Evolutionary conservation across 2,113 vertebrate genomes (phyloP), one percentile per base, ranked within the genome.

Genomic region (Gasterosteus aculeatus): DNA sequence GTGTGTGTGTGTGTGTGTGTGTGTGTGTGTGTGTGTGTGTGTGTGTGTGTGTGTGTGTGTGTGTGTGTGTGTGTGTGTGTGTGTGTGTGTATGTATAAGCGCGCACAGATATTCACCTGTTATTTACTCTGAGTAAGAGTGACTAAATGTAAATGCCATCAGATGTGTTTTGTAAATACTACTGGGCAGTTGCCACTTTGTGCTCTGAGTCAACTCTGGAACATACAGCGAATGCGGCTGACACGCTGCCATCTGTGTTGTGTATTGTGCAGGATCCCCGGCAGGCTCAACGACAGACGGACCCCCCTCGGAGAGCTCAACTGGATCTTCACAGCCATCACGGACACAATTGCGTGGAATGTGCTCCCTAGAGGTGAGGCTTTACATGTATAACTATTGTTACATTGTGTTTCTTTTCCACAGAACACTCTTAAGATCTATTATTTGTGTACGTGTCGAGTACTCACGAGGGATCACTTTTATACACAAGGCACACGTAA

Each of bases 241-340:
- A 90, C 88, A 81, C 76, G 3, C 3, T n/a, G 68, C 80, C 84
- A 80, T 86, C 85, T 90, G 89, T 79, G 79, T 84, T 70, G 3
- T 86, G 64, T 85, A 72, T 78, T 69, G 61, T 72, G 39, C 41
- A 99, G 98, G 93, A 99, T 99, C 81, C 98, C 98, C 0, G 98
- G 98, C 26, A 93, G 98, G 69, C 95, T 99, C 79, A 99, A 98
- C 1, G 98, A 99, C 95, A 94, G 98, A 77, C 96, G 98, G 62
- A 99, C 98, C 0, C 98, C 98, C 0, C 94, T 99, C 66, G 98
- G 98, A 42, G 98, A 99, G 76, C 96, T 99, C 81, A 99, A 99
- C 89, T 99, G 98, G 98, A 99, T 99, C 93, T 99, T 99, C 94
- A 99, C 98, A 0, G 98, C 98, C 18, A 99, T 99, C 92, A 99